Evolutionary conservation across 1,140 invertebrate species (phyloP).

Genomic region (Nebria ingens): DNA sequence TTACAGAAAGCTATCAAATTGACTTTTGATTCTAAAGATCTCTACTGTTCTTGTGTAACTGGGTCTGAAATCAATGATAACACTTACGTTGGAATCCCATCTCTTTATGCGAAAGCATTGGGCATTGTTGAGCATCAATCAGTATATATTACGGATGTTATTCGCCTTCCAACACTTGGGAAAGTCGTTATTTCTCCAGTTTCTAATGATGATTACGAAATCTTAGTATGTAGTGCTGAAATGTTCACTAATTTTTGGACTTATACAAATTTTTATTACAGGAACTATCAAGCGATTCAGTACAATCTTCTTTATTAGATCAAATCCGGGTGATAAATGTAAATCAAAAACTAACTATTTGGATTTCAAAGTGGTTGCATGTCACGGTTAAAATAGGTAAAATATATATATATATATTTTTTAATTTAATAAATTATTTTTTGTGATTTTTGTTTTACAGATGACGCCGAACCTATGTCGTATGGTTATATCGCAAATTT

Average conservation of each 20-base stretch:
- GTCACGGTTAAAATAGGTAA: conserved; percentile 39
- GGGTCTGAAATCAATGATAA: background rate
- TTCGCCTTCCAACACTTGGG: conserved; percentile 22
- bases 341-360: conserved; percentile 43
- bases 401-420: no score
- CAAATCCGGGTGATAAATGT: conserved; percentile 40
- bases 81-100: conserved; percentile 25
- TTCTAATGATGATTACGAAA: conserved; percentile 26
- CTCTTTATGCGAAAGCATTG: conserved; percentile 25
- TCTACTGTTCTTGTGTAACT: background rate
- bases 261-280: conserved; percentile 22
- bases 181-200: conserved; percentile 24
- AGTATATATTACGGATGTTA: conserved; percentile 21
- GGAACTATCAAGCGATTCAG: conserved; percentile 41
- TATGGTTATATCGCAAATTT: conserved; percentile 27
- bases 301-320: conserved; percentile 42
- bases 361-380: conserved; percentile 41
- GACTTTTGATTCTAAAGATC: conserved; percentile 15
- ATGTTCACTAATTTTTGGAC: background rate
- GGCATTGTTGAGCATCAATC: conserved; percentile 23
- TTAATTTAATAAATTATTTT: no score
- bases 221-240: conserved; percentile 22
- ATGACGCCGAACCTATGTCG: conserved; percentile 24
- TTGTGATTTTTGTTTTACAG: conserved; percentile 25
- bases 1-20: conserved; percentile 26